Conservation (phyloP, 2,888 invertebrate genomes). For the Chrysolina americana region DNA sequence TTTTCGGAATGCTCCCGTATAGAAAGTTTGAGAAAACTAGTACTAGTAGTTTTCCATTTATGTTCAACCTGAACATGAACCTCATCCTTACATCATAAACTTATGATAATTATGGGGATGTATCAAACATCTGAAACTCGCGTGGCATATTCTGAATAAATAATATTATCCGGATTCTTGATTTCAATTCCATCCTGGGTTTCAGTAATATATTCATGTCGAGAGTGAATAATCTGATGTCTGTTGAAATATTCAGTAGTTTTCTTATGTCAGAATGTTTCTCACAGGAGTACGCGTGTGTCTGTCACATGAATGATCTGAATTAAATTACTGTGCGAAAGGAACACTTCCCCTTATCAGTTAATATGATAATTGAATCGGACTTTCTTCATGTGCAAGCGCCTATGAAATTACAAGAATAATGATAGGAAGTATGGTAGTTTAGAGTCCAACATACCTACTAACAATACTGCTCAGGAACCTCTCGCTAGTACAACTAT, state of each 20-base stretch:
- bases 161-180: slow-evolving; percentile 46
- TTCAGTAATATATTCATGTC: slow-evolving; percentile 8
- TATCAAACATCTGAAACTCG: background rate
- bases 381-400: too few species aligned
- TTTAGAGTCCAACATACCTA: too few species aligned
- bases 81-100: background rate
- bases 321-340: background rate
- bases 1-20: too few species aligned
- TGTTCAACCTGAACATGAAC: background rate
- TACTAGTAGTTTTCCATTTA: background rate
- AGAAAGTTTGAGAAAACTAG: too few species aligned
- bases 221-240: slow-evolving; percentile 11
- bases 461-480: too few species aligned
- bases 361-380: background rate
- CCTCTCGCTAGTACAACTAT: too few species aligned
- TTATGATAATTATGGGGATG: background rate
- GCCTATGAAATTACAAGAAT: too few species aligned
- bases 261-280: slow-evolving; percentile 16
- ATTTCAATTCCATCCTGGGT: slow-evolving; percentile 39
- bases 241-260: slow-evolving; percentile 18
- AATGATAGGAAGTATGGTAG: too few species aligned
- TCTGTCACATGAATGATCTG: background rate
- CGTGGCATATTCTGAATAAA: slow-evolving; percentile 26
- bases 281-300: background rate
- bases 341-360: background rate